Evolutionary conservation across 2,113 vertebrate species (phyloP).

Genomic region (Aptenodytes forsteri): DNA sequence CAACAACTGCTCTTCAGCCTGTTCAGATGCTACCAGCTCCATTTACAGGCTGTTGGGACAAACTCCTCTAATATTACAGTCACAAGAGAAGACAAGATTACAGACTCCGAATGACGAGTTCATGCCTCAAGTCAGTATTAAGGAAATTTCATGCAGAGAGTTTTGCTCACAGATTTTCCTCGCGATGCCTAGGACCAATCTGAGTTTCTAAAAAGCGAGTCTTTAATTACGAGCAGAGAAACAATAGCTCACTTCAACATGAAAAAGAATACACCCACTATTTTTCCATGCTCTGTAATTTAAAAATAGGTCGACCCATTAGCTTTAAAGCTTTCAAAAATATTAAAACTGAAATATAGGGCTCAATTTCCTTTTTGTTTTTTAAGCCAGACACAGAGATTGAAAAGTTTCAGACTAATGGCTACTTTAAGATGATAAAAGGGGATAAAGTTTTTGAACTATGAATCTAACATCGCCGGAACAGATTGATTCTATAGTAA

Average conservation of each 20-base stretch:
- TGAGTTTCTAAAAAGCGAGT: not conserved
- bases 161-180: not conserved
- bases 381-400: not conserved
- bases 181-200: not conserved
- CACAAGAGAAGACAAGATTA: not conserved
- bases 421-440: not conserved
- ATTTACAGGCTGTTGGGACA: not conserved
- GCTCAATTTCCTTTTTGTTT: not conserved
- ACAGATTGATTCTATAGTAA: constrained; percentile 18
- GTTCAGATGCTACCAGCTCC: not conserved
- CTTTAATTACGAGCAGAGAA: constrained; percentile 20
- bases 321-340: constrained; percentile 17
- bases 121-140: not conserved
- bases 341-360: not conserved
- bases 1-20: not conserved
- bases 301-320: constrained; percentile 8
- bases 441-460: constrained; percentile 25
- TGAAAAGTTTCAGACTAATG: not conserved
- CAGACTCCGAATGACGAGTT: not conserved
- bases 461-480: not conserved
- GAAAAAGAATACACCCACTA: constrained; percentile 24
- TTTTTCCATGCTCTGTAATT: constrained; percentile 17
- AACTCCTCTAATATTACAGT: not conserved
- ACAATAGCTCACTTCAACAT: constrained; percentile 40
- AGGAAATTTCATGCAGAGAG: not conserved